phyloP scores from a whole-genome alignment of 2,113 vertebrate species.

The Rynchops niger region DNA sequence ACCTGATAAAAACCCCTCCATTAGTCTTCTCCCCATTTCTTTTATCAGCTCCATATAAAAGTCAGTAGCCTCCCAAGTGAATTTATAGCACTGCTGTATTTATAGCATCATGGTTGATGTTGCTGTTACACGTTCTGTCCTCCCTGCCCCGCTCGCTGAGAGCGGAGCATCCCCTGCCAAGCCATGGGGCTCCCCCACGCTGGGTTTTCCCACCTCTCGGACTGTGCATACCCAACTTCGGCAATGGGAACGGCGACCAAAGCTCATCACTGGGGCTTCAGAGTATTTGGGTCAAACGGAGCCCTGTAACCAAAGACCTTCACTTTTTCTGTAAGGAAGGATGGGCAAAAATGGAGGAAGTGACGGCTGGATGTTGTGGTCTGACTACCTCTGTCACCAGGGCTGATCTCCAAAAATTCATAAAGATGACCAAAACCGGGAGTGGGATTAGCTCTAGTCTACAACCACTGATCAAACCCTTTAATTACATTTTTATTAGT shows the following conservation, averaged over 20 bases:
- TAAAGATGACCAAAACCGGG: background rate
- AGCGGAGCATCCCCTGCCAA: background rate
- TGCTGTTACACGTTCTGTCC: fast-evolving
- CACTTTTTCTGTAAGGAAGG: background rate
- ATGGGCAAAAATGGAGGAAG: background rate
- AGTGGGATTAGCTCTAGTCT: background rate
- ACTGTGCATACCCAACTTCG: fast-evolving
- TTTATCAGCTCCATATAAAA: background rate
- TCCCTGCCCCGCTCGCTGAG: fast-evolving
- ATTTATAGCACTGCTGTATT: background rate
- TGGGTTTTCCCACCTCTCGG: background rate
- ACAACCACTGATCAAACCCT: background rate
- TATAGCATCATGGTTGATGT: background rate
- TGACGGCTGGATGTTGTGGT: fast-evolving
- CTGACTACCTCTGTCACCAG: background rate
- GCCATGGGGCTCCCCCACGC: background rate
- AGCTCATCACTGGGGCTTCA: background rate
- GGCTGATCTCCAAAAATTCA: background rate
- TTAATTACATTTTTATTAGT: background rate
- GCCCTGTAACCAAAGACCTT: background rate
- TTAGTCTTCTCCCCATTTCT: background rate
- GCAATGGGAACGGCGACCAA: fast-evolving
- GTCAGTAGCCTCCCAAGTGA: background rate
- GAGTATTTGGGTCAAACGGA: background rate
- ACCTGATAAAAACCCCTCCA: constrained; percentile 22